phyloP scores from a whole-genome alignment of 2,888 invertebrate genomes.

The Zhengitettix transpicula region DNA sequence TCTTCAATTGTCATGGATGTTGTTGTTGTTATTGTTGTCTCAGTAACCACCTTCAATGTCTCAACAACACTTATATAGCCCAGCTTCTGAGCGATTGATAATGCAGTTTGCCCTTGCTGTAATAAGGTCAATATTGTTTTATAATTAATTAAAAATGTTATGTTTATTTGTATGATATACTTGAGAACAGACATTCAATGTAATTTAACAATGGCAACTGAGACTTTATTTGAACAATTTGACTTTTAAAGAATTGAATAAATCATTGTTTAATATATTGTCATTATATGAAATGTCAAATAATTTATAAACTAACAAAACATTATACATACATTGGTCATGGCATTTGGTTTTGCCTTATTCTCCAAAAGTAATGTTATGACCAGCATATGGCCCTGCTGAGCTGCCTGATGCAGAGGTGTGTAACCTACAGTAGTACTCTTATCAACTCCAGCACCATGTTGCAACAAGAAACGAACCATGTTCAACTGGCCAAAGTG shows the following conservation, averaged over 20 bases:
- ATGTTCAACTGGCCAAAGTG: slow-evolving; percentile 92
- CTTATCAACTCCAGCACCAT: slow-evolving; percentile 73
- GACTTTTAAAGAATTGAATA: too few relatives aligned
- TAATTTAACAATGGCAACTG: too few relatives aligned
- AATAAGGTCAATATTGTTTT: slow-evolving; percentile 7
- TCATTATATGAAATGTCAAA: too few relatives aligned
- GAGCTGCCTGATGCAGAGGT: slow-evolving; percentile 93
- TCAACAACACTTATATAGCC: slow-evolving; percentile 98
- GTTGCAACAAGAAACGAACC: slow-evolving; percentile 75
- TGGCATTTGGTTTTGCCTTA: slow-evolving; percentile 85
- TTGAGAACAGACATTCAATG: too few relatives aligned
- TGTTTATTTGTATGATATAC: too few relatives aligned
- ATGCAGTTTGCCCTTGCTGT: slow-evolving; percentile 90
- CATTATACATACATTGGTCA: slow-evolving; percentile 67
- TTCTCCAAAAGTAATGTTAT: slow-evolving; percentile 82
- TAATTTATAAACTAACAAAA: not conserved
- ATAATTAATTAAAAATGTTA: not conserved
- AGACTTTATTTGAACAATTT: too few relatives aligned
- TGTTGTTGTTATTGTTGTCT: slow-evolving; percentile 49
- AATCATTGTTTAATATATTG: too few relatives aligned
- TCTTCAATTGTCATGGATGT: slow-evolving; percentile 60
- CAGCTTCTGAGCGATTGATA: slow-evolving; percentile 88
- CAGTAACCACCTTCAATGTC: slow-evolving; percentile 81
- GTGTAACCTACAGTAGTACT: slow-evolving; percentile 72
- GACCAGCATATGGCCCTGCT: slow-evolving; percentile 93